These are phyloP conservation scores for Temnopleurus reevesii DNA, from an alignment of 53 echinoderm and acorn worm species.

Conservation along the genomic window DNA sequence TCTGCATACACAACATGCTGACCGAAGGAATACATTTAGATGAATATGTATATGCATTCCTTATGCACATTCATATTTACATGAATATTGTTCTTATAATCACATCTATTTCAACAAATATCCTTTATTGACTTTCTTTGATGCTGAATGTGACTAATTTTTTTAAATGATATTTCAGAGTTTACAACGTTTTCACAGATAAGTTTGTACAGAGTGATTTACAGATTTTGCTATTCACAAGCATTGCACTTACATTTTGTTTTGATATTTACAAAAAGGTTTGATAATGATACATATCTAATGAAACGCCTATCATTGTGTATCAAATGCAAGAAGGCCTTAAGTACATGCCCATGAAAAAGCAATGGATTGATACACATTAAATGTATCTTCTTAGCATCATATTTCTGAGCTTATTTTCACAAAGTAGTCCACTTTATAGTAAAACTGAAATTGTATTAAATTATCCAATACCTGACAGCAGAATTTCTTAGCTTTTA, in stretches of 20 bases:
- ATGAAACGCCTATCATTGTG: not conserved
- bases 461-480: no score
- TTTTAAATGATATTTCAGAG: not conserved
- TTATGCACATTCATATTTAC: not conserved
- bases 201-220: not conserved
- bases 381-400: no score
- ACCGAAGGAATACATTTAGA: no score
- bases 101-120: not conserved
- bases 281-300: not conserved
- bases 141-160: not conserved
- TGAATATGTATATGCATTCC: not conserved
- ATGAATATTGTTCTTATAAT: not conserved
- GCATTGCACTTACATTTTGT: conserved; percentile 23
- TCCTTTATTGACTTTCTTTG: not conserved
- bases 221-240: conserved; percentile 13
- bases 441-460: no score
- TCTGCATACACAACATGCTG: no score
- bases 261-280: not conserved
- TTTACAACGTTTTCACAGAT: not conserved
- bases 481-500: no score
- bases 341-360: not conserved
- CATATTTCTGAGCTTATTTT: no score
- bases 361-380: not conserved
- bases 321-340: not conserved
- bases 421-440: no score